A percentile compares a stretch with the other conserved stretches of the same genome.
Evolutionary conservation across 2,113 vertebrate genomes (phyloP).

Genomic region (Neodon shergylaensis): DNA sequence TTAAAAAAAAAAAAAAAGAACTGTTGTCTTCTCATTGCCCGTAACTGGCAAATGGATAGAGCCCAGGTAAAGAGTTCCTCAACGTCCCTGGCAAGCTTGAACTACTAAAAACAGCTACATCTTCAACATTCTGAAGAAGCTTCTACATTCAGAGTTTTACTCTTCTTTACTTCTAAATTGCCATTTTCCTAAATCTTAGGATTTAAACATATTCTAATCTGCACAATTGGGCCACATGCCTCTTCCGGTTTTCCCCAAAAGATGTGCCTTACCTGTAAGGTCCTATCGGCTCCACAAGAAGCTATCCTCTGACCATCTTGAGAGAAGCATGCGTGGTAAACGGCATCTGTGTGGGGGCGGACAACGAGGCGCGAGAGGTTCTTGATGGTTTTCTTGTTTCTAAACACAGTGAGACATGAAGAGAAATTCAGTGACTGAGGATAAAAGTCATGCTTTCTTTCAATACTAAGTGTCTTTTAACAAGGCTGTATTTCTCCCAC

Average conservation of each 20-base stretch:
- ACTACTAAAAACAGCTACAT: background rate
- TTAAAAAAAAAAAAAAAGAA: too few species aligned
- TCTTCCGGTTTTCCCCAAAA: constrained; percentile 4
- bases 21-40: background rate
- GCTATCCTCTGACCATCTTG: constrained; percentile 92
- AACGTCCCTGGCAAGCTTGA: background rate
- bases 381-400: constrained; percentile 93
- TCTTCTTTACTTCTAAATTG: constrained; percentile 39
- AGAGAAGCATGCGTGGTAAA: constrained; percentile 96
- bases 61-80: background rate
- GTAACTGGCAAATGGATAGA: background rate
- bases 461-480: constrained; percentile 27
- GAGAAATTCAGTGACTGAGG: constrained; percentile 56
- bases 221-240: background rate
- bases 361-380: constrained; percentile 93
- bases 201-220: constrained; percentile 23
- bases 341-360: constrained; percentile 93
- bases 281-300: constrained; percentile 94
- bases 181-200: constrained; percentile 1
- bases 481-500: background rate
- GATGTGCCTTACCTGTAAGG: constrained; percentile 89
- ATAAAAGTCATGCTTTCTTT: constrained; percentile 52
- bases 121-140: background rate
- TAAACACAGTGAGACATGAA: constrained; percentile 79
- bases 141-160: background rate